Base-by-base conservation (phyloP, 2,888 invertebrate genomes). In the Atherix ibis region DNA sequence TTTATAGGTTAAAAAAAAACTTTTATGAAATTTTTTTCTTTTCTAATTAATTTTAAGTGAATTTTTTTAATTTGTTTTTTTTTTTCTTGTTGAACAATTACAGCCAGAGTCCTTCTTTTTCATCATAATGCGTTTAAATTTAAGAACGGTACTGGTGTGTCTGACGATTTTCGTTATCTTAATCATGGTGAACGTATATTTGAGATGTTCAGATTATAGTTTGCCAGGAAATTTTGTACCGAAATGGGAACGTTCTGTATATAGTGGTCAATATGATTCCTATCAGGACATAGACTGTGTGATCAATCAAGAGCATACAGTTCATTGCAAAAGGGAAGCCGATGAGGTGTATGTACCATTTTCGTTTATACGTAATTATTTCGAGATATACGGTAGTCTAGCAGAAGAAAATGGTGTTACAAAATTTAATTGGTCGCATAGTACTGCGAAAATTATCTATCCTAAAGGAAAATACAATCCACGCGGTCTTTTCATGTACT, bases 361-460 rank as follows among this genome's bases (percentile, higher is more conserved):
- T 63, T 80, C 84, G 29, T 91, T 94, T 55, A 68, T 94, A 47
- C 80, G 82, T 51, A 87, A 82, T 57, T 92, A 94, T 63, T 94
- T 92, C 64, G 92, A 92, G 72, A 80, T 84, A 46, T 88, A 84
- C 60, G 92, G 94, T 5, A 84, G 87, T 55, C 61, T 92, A 46
- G 72, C 76, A 15, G 68, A 71, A 5, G 67, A 70, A 30, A 40
- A 38, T 18, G 79, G 77, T 6, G 56, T 72, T n/a, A 81, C 85
- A 45, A 71, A 77, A 46, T 92, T 95, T 54, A 84, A 88, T 55
- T 95, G 92, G 89, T 79, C 84, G 9, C 94, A 95, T 63, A 91
- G 89, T 53, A 88, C 88, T 57, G 81, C 89, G 15, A 85, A 84
- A 59, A 76, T 92, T 5, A 88, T 88, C 54, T 76, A 79, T 46